Percentiles rank a stretch among this genome's conserved stretches.
Conservation (phyloP, 2,113 vertebrate genomes). For the Epinephelus moara region DNA sequence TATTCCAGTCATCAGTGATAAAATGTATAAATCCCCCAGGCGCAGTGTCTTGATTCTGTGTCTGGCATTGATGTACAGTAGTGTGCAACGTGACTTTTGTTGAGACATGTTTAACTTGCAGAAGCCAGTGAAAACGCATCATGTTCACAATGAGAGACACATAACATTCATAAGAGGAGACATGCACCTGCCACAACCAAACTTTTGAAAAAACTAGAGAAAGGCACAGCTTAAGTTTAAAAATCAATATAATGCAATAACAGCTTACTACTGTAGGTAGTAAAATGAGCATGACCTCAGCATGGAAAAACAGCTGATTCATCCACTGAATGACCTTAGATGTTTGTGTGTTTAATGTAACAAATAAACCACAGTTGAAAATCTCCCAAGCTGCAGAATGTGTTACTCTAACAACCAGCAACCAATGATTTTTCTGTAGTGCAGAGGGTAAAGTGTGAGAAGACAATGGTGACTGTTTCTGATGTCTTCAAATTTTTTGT, state of each 20-base stretch:
- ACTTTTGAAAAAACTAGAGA: background rate
- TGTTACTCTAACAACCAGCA: no score
- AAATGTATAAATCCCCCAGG: conserved; percentile 1
- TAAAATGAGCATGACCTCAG: background rate
- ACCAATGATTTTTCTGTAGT: background rate
- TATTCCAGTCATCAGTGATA: background rate
- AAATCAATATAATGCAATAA: background rate
- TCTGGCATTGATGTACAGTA: conserved; percentile 28
- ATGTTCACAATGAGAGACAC: background rate
- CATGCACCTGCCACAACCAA: background rate
- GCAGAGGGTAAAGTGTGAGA: background rate
- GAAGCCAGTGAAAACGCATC: conserved; percentile 1
- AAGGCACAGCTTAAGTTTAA: background rate
- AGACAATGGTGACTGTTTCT: background rate
- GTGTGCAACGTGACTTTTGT: conserved; percentile 13
- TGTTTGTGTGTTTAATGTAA: background rate
- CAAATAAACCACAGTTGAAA: background rate
- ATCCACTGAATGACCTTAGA: no score
- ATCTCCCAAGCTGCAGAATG: no score
- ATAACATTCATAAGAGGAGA: background rate
- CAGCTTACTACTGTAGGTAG: background rate
- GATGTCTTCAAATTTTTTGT: background rate
- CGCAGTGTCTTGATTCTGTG: background rate
- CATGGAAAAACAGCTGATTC: no score
- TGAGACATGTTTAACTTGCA: conserved; percentile 41